Conservation (phyloP, 2,113 vertebrate species). For the Pandion haliaetus region DNA sequence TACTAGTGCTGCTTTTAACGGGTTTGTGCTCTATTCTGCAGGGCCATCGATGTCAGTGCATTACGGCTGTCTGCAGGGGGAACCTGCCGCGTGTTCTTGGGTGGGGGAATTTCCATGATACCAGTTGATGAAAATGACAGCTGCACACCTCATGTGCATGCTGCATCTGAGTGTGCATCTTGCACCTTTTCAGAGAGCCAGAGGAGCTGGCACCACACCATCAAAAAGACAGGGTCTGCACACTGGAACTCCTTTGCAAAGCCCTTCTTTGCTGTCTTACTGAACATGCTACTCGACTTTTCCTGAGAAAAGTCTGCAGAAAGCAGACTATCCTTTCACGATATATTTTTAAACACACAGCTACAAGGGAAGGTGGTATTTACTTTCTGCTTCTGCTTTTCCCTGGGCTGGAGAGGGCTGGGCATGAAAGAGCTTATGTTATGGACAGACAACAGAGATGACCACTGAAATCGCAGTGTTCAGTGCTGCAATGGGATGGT, state of each 20-base stretch:
- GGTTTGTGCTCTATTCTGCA: neutral
- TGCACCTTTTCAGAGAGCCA: neutral
- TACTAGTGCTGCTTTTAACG: neutral
- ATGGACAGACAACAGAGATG: neutral
- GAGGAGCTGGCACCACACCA: neutral
- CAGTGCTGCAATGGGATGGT: neutral
- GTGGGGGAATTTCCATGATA: neutral
- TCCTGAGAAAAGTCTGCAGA: neutral
- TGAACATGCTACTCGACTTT: neutral
- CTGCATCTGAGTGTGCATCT: neutral
- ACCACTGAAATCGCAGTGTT: neutral
- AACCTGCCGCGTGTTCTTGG: rapidly evolving
- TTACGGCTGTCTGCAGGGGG: neutral
- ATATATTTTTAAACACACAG: neutral
- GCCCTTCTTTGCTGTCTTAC: neutral
- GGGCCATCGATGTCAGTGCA: neutral
- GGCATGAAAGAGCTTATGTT: neutral
- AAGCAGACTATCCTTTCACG: neutral
- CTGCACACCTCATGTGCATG: rapidly evolving
- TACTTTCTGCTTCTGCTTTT: neutral
- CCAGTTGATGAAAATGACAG: neutral
- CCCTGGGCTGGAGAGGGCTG: neutral
- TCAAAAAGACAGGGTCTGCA: neutral
- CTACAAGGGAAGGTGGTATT: neutral
- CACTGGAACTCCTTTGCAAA: neutral